A percentile compares a stretch with the other conserved stretches of the same genome.
Evolutionary conservation across 2,113 vertebrate genomes (phyloP).

Genomic region (Sylvietta virens): DNA sequence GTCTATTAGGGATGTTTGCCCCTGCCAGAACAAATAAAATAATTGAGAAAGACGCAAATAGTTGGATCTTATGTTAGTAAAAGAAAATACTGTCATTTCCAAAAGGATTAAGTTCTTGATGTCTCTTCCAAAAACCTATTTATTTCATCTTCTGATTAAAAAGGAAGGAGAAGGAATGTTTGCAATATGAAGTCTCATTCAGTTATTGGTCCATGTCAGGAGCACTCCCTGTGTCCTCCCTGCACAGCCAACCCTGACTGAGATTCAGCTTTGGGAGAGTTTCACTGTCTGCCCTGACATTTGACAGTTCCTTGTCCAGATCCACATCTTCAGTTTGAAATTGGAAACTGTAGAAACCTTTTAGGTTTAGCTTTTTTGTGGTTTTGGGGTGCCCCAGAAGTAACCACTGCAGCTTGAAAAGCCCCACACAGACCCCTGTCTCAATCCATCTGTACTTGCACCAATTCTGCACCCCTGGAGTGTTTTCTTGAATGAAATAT

Average conservation of each 20-base stretch:
- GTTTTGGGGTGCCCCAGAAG: neutral
- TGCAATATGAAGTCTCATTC: neutral
- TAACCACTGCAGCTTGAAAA: neutral
- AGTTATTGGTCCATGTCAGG: neutral
- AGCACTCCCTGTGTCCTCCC: neutral
- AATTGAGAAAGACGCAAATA: neutral
- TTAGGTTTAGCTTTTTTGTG: rapidly evolving
- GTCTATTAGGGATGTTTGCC: neutral
- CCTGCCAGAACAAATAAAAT: neutral
- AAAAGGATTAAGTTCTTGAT: neutral
- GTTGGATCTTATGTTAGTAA: neutral
- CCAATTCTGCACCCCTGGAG: neutral
- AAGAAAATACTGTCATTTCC: neutral
- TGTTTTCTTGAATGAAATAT: neutral
- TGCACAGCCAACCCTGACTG: neutral
- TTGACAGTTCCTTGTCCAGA: neutral
- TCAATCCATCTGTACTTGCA: neutral
- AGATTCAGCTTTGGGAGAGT: neutral
- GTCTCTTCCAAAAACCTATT: neutral
- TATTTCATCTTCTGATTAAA: neutral
- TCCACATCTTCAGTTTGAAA: neutral
- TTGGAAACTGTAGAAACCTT: neutral
- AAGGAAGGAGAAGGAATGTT: neutral
- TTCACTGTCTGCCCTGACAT: neutral
- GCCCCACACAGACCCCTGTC: rapidly evolving